Evolutionary conservation across 2,888 invertebrate species (phyloP), one percentile per base, ranked within the genome.

Genomic region (Patella ulyssiponensis): DNA sequence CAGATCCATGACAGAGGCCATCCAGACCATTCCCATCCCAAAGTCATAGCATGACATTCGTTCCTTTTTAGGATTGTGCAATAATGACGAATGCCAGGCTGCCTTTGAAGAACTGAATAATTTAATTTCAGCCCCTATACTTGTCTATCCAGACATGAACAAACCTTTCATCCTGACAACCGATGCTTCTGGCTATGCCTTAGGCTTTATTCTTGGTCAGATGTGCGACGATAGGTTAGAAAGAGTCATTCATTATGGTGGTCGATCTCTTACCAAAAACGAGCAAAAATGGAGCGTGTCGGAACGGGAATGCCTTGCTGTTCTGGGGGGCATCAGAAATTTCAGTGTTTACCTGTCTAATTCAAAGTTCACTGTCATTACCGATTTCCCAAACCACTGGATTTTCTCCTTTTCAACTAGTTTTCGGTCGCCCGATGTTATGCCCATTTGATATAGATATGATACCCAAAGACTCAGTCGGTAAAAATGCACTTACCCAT

Each of bases 101-200:
- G 75, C 83, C 0, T 83, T 85, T 75, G 70, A 78, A 0, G 44
- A 64, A 9, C 33, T 84, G 11, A 79, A 70, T 12, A 69, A 51
- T n/a, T 73, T 82, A 4, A 77, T 74, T 2, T 51, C 79, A 69
- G 70, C 80, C 17, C 83, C 81, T n/a, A 75, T 85, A 27, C 74
- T 82, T 12, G 77, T 78, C 0, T 83, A 78, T 58, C 81, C 85
- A 51, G 81, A 82, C 52, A 78, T 82, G 20, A 51, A 73, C 58
- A 75, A 76, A 27, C 71, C 79, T 17, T 80, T 81, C 56, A 78
- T 70, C 1, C 52, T 85, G 2, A 76, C 77, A 23, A 79, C 80
- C 5, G 83, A 79, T 64, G 77, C 79, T 9, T 71, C 75, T n/a
- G 73, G 69, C 17, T 44, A 14, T 77, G 73, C 71, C 44, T 56